Percentiles rank a stretch among this genome's conserved stretches.
Conservation (phyloP, 2,888 invertebrate genomes). For the Anorthoa munda region DNA sequence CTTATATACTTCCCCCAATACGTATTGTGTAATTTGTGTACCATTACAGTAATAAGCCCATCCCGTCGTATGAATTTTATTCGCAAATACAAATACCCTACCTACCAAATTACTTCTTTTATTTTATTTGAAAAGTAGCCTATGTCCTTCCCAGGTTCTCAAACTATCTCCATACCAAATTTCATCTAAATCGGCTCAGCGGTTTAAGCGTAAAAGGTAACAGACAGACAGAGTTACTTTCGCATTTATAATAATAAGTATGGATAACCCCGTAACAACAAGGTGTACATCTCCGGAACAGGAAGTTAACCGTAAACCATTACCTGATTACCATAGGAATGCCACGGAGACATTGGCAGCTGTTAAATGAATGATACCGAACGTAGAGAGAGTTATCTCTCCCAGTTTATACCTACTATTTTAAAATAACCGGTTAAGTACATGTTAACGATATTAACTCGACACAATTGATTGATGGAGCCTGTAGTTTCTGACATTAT, state of each 20-base stretch:
- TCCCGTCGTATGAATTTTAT: constrained; percentile 53
- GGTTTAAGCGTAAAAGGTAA: no score
- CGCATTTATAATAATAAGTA: no score
- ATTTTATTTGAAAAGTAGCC: no score
- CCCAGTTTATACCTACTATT: constrained; percentile 17
- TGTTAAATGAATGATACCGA: constrained; percentile 34
- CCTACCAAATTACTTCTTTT: no score
- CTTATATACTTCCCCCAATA: constrained; percentile 58
- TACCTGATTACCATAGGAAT: constrained; percentile 69
- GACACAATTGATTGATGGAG: constrained; percentile 9
- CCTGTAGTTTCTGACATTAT: neutral
- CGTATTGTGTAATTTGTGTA: constrained; percentile 57
- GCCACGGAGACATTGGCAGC: constrained; percentile 36
- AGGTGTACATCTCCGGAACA: constrained; percentile 30
- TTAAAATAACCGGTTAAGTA: constrained; percentile 35
- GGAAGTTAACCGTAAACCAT: constrained; percentile 51
- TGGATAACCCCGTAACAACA: neutral
- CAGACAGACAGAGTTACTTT: no score
- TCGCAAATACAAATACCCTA: no score
- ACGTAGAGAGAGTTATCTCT: constrained; percentile 51
- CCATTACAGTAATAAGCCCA: constrained; percentile 48
- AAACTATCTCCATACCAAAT: no score
- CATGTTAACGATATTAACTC: constrained; percentile 7
- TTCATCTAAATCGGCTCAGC: no score
- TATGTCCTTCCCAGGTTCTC: no score